Conservation (phyloP, 2,888 invertebrate genomes). For the Carterocephalus palaemon region DNA sequence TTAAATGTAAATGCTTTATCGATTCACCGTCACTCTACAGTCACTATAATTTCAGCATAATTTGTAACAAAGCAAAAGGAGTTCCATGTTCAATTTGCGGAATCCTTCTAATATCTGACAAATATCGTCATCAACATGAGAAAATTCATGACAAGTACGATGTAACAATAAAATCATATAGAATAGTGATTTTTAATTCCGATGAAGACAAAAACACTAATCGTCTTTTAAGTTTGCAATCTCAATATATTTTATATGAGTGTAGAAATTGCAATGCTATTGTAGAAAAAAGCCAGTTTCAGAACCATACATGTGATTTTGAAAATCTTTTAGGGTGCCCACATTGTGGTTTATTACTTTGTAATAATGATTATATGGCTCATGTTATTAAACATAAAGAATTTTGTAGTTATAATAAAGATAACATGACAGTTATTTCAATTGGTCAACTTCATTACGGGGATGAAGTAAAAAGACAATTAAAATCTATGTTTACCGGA, state of each 20-base stretch:
- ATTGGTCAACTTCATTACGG: constrained; percentile 39
- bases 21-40: constrained; percentile 41
- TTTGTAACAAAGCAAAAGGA: constrained; percentile 40
- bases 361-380: constrained; percentile 37
- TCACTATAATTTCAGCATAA: constrained; percentile 40
- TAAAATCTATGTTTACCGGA: constrained; percentile 42
- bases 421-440: constrained; percentile 52
- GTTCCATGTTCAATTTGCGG: constrained; percentile 50
- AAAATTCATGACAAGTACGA: constrained; percentile 40
- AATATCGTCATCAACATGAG: constrained; percentile 43
- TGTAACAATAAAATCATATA: constrained; percentile 40
- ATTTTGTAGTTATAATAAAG: constrained; percentile 40
- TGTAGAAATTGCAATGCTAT: constrained; percentile 55
- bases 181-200: constrained; percentile 52
- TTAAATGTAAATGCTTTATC: constrained; percentile 47
- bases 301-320: constrained; percentile 43
- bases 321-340: constrained; percentile 43
- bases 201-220: constrained; percentile 41
- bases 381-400: constrained; percentile 50
- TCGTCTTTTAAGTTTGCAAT: constrained; percentile 36
- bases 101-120: constrained; percentile 42
- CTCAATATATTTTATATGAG: constrained; percentile 48
- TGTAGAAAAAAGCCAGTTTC: constrained; percentile 41
- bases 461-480: constrained; percentile 5
- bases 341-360: constrained; percentile 48